Percentiles rank a stretch among this genome's conserved stretches.
Evolutionary conservation across 2,797 vertebrate species (phyloP).

Genomic region (Morus bassanus): DNA sequence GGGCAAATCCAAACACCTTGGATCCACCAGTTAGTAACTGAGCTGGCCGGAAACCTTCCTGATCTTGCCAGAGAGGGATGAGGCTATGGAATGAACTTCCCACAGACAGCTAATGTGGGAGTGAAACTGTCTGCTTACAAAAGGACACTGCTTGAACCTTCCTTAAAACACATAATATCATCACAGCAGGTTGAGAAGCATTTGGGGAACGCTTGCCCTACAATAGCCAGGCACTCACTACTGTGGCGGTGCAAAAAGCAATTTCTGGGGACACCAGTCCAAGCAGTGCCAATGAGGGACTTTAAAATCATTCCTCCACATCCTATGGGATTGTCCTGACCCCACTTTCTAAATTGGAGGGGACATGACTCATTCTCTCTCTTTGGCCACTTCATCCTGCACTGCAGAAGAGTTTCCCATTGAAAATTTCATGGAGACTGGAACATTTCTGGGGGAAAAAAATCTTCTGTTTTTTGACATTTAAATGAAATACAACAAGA

Average conservation of each 20-base stretch:
- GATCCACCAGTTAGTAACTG: neutral
- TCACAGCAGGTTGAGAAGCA: neutral
- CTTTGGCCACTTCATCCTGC: neutral
- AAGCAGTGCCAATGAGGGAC: neutral
- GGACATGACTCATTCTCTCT: neutral
- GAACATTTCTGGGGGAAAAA: neutral
- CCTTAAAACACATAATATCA: neutral
- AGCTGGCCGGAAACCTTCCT: neutral
- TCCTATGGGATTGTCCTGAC: neutral
- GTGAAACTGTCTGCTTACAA: neutral
- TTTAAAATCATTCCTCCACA: neutral
- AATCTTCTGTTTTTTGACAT: neutral
- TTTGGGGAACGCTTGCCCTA: neutral
- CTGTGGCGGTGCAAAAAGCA: neutral
- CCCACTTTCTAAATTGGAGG: neutral
- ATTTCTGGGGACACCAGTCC: neutral
- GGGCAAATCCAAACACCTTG: conserved; percentile 42
- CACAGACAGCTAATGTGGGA: neutral
- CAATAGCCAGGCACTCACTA: fast-evolving
- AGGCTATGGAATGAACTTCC: conserved; percentile 56
- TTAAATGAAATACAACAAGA: neutral
- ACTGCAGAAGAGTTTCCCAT: neutral
- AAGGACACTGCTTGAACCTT: neutral
- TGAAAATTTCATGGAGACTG: neutral
- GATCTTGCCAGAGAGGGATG: conserved; percentile 40